Evolutionary conservation across 2,888 invertebrate species (phyloP).

Genomic region (Agriotes lineatus): DNA sequence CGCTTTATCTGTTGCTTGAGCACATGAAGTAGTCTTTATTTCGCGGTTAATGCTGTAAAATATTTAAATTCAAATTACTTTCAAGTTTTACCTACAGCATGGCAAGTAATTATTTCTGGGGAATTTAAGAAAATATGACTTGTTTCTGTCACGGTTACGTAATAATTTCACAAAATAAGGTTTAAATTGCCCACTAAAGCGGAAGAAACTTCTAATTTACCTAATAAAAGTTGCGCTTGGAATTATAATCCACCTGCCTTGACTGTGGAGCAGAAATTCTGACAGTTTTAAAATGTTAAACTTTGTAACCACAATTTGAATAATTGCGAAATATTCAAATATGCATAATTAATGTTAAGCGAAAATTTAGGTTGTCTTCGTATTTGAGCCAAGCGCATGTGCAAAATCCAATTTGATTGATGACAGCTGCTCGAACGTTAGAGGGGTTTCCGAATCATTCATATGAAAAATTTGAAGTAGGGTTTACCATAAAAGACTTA

Average conservation of each 20-base stretch:
- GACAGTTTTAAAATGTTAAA: conserved; percentile 7
- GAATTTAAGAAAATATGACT: neutral
- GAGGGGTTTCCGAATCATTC: too few species aligned
- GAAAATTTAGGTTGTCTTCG: neutral
- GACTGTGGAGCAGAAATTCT: neutral
- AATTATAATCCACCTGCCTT: conserved; percentile 1
- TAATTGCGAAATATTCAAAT: conserved; percentile 1
- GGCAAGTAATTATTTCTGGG: too few species aligned
- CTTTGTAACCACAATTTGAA: conserved; percentile 17
- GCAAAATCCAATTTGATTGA: too few species aligned
- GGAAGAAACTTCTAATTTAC: neutral
- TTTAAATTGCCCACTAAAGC: neutral
- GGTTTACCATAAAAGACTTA: too few species aligned
- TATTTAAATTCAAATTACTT: too few species aligned
- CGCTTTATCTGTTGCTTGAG: too few species aligned
- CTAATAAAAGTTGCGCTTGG: neutral
- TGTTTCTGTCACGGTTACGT: neutral
- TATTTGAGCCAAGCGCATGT: too few species aligned
- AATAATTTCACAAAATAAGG: neutral
- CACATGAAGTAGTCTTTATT: too few species aligned
- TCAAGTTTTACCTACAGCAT: too few species aligned
- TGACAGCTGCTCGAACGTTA: too few species aligned
- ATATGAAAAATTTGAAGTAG: too few species aligned
- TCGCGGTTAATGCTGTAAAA: too few species aligned
- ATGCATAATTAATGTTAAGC: conserved; percentile 4